Percentiles rank a stretch among this genome's conserved stretches.
Conservation (phyloP, 2,113 vertebrate species). For the Phycodurus eques region DNA sequence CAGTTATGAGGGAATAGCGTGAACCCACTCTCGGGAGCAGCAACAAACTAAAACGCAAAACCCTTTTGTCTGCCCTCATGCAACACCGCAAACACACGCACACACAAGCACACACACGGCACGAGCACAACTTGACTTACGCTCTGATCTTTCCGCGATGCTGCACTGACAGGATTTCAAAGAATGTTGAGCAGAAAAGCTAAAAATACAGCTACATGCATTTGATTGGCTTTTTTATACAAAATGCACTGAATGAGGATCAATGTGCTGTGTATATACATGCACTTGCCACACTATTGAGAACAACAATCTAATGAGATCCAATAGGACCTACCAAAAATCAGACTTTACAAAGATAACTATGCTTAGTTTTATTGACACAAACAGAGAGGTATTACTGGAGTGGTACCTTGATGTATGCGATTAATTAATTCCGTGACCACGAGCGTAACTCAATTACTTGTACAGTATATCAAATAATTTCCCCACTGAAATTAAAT, state of each 20-base stretch:
- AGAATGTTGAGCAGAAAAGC: constrained; percentile 36
- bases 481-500: no score
- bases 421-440: no score
- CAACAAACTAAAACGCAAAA: constrained; percentile 30
- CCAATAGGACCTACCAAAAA: no score
- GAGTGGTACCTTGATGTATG: no score
- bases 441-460: no score
- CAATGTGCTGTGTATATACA: constrained; percentile 9
- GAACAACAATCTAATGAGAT: neutral
- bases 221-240: constrained; percentile 52
- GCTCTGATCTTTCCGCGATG: constrained; percentile 44
- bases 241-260: constrained; percentile 27
- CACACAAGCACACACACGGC: neutral
- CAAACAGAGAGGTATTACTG: neutral
- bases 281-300: neutral
- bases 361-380: neutral
- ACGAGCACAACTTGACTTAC: constrained; percentile 27
- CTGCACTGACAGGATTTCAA: constrained; percentile 48
- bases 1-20: constrained; percentile 32
- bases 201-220: constrained; percentile 57
- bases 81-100: neutral
- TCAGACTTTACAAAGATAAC: neutral
- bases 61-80: neutral
- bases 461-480: no score
- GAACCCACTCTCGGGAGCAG: constrained; percentile 33